Evolutionary conservation across 1,140 invertebrate species (phyloP), one percentile per base, ranked within the genome.

Genomic region (Drosophila mojavensis): DNA sequence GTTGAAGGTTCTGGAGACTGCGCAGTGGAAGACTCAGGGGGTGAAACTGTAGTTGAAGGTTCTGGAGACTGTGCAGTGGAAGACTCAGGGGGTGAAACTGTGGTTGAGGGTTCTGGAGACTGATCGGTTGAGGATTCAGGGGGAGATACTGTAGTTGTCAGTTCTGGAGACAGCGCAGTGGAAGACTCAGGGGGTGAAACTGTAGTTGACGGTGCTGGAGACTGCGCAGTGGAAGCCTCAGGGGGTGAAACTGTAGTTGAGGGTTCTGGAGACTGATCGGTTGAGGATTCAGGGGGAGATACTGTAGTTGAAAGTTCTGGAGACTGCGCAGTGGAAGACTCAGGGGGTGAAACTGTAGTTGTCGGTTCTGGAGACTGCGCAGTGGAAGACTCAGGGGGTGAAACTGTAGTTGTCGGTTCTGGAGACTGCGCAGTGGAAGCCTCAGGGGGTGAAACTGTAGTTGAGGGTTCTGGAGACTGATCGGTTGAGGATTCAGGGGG

Each of bases 121-220:
- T 26, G 43, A 1, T 15, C 30, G 0, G 74, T 64, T 0, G 67
- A 47, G 26, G 69, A 60, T 2, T 71, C 79, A 5, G 28, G 28
- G 3, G 28, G 28, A 0, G 28, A 30, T 4, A 4, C 28, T 30
- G 28, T 30, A 5, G n/a, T n/a, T n/a, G n/a, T n/a, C n/a, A n/a
- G 15, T 7, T 55, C 67, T 26, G 58, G 62, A 4, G 51, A 24
- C n/a, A 13, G 28, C 3, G 17, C 0, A 0, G 69, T 65, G 1
- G 68, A 54, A 6, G 66, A 17, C 3, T 63, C 28, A 30, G 28
- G 28, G 1, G 28, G 28, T 0, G 4, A 5, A 30, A 30, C n/a
- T 15, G 75, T 81, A 11, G 75, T 68, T 0, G 68, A 54, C 20
- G 71, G 58, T 6, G 67, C 79, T 20, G 39, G 64, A 1, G 61